Conservation (phyloP, 2,797 vertebrate genomes). For the Eulemur mongoz region DNA sequence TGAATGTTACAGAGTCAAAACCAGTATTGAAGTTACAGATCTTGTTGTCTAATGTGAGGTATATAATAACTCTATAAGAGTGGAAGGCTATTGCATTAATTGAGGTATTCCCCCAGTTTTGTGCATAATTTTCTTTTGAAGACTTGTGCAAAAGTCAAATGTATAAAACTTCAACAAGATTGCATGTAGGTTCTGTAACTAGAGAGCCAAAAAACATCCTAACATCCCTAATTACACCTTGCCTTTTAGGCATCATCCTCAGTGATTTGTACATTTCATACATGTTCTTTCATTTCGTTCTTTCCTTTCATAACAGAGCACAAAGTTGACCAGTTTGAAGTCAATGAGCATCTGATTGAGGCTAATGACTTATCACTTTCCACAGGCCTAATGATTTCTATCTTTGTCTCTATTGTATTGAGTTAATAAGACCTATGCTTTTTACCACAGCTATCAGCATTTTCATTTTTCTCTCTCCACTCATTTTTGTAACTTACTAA, state of each 20-base stretch:
- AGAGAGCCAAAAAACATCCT: slow-evolving; percentile 15
- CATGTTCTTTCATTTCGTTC: slow-evolving; percentile 18
- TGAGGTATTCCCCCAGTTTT: background rate
- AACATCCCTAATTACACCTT: slow-evolving; percentile 28
- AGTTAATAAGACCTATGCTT: slow-evolving; percentile 67
- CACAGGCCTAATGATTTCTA: slow-evolving; percentile 51
- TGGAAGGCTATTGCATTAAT: background rate
- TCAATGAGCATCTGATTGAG: slow-evolving; percentile 73
- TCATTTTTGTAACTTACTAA: slow-evolving; percentile 39
- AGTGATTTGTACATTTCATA: slow-evolving; percentile 37
- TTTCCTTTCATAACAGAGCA: slow-evolving; percentile 51
- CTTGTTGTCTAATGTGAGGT: background rate
- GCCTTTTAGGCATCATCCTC: background rate
- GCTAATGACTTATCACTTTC: slow-evolving; percentile 66
- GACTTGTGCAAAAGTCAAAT: slow-evolving; percentile 33
- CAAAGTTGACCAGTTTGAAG: slow-evolving; percentile 66
- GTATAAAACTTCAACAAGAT: background rate
- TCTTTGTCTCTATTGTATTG: slow-evolving; percentile 58
- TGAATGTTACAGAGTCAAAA: background rate
- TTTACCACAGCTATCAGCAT: background rate
- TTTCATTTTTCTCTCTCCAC: slow-evolving; percentile 43
- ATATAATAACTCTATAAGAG: background rate
- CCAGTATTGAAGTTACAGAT: background rate
- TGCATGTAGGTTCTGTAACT: background rate
- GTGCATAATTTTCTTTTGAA: background rate